Base-by-base conservation (phyloP, 2,113 vertebrate genomes). In the Hymenochirus boettgeri region DNA sequence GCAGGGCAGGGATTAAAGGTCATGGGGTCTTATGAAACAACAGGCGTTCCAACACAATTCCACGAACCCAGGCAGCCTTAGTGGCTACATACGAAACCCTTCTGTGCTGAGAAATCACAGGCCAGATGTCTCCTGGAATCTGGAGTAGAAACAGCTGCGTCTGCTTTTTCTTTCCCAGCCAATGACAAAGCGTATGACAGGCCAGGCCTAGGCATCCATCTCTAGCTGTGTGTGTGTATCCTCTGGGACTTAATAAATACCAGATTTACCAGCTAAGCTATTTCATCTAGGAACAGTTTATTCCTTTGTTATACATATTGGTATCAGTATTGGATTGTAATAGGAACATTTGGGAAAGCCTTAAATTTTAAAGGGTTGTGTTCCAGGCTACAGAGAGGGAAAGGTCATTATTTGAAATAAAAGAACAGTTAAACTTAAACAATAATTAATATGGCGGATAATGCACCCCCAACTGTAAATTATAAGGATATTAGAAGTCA, bases 81-180 rank as follows among this genome's bases (percentile, higher is more conserved):
- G 64, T 17, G n/a, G 55, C 47, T 27, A 31, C 64, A 67, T 59
- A 42, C 52, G 64, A 52, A 67, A 52, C 29, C 31, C 47, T 52
- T 67, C 64, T 57, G 22, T n/a, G 33, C 21, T 7, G 7, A 56
- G 22, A 6, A 22, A 35, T 52, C 46, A 56, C 46, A 52, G 56
- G 31, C 64, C 64, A 67, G 64, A 67, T 67, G 64, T 67, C 55
- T 67, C 46, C 22, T 59, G 64, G 64, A 67, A 67, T 67, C 56
- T 59, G 56, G 56, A 67, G 64, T 21, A 52, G 50, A 67, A 67
- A 59, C 64, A 67, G 64, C 64, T 52, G 64, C 18, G 29, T 37
- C 46, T 21, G 47, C 46, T 59, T 67, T 56, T 56, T 67, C 55
- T 52, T 56, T 67, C 64, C 64, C 56, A 67, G 56, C 64, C 64